Evolutionary conservation across 2,888 invertebrate genomes (phyloP), one percentile per base, ranked within the genome.

Genomic region (Rambutsinella grinnellia): DNA sequence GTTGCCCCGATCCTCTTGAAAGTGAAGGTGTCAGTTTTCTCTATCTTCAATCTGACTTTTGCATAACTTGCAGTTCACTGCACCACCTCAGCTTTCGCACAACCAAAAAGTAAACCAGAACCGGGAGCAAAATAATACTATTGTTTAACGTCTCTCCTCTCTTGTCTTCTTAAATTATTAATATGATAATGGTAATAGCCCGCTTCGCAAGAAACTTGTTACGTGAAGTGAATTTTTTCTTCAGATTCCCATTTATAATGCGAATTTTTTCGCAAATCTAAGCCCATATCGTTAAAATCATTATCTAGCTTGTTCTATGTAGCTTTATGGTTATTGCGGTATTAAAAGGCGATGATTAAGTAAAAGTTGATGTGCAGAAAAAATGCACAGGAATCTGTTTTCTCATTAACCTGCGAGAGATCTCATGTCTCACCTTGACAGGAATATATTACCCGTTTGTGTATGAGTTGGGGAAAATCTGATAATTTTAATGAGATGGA

Each of bases 21-120:
- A 65, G 65, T 54, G 65, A 65, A 65, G 65, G 65, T 65, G 65
- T 54, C 24, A 27, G 44, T 27, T 36, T 63, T 63, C 36, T 17
- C 49, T 65, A 44, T 51, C 24, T 26, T 58, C 47, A 44, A 21
- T 69, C 54, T n/a, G n/a, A n/a, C n/a, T n/a, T n/a, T n/a, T 70
- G 70, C 70, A 70, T 56, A 62, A 23, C 63, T 71, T 71, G 63
- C 71, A 71, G 71, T 71, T 71, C 71, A 71, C 57, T 71, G 71
- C 71, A 71, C 71, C 46, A 53, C 10, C 17, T 10, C 47, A 36
- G 36, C 13, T 36, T 5, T 36, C 36, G 13, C 19, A 17, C 47
- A 5, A 2, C 15, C 47, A 62, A 57, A 70, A 70, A 56, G 70
- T 69, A 69, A 69, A 61, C 53, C 70, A 70, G 70, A 26, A 70